These are phyloP conservation scores for Drosophila parthenogenetica DNA, from an alignment of 2,888 invertebrate species.

Conservation along the genomic window DNA sequence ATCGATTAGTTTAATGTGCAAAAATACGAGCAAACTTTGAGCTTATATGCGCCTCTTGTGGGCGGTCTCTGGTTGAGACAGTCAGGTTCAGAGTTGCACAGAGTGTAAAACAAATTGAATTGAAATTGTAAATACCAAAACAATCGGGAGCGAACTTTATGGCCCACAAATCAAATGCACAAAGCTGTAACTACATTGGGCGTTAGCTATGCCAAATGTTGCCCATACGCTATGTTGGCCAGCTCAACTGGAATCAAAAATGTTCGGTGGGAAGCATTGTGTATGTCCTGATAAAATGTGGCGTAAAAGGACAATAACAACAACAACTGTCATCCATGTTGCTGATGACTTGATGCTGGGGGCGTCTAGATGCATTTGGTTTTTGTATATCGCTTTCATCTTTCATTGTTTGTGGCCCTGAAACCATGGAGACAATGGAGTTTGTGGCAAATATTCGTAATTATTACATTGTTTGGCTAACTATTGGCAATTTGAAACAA, in stretches of 20 bases:
- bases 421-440: conserved; percentile 28
- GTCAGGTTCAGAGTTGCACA: conserved; percentile 7
- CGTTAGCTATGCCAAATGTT: conserved; percentile 44
- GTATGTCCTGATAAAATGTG: conserved; percentile 48
- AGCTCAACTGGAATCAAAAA: neutral
- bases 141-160: conserved; percentile 64
- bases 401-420: conserved; percentile 18
- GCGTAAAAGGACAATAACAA: conserved; percentile 41
- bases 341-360: conserved; percentile 38
- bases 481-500: neutral
- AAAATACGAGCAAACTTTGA: conserved; percentile 57
- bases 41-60: no score
- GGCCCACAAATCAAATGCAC: conserved; percentile 74
- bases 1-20: conserved; percentile 79
- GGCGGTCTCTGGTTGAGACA: neutral
- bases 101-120: conserved; percentile 68
- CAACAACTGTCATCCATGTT: conserved; percentile 39
- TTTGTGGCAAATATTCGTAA: conserved; percentile 13
- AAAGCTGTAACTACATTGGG: conserved; percentile 29
- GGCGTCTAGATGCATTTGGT: conserved; percentile 29
- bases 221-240: conserved; percentile 59
- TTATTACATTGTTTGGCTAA: conserved; percentile 9
- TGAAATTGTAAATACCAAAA: conserved; percentile 77
- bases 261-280: conserved; percentile 29
- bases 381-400: conserved; percentile 25